phyloP scores from a whole-genome alignment of 2,888 invertebrate species.

The Cosmopolites sordidus region DNA sequence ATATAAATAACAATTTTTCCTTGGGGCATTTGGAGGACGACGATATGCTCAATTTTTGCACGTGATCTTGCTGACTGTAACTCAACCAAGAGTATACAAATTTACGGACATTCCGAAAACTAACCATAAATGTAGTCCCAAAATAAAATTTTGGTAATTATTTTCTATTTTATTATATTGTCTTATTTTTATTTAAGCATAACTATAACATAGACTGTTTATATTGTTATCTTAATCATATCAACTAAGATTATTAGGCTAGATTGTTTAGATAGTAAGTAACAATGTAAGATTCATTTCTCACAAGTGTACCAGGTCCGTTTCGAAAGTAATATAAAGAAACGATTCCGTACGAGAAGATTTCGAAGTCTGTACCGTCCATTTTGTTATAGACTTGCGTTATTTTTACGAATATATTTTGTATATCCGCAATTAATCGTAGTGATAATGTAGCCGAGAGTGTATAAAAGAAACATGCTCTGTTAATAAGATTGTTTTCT shows the following conservation, averaged over 20 bases:
- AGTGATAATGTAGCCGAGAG: background rate
- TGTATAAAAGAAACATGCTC: background rate
- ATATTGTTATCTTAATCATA: constrained; percentile 1
- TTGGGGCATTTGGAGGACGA: background rate
- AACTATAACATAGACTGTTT: background rate
- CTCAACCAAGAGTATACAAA: too few species aligned
- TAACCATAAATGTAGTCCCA: too few species aligned
- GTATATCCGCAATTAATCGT: constrained; percentile 3
- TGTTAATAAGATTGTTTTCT: constrained; percentile 3
- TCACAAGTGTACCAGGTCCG: too few species aligned
- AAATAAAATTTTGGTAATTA: too few species aligned
- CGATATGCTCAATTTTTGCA: background rate
- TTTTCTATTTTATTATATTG: background rate
- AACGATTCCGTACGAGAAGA: too few species aligned
- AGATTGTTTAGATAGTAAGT: background rate
- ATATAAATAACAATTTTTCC: too few species aligned
- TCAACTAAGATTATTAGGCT: background rate
- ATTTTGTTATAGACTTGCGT: constrained; percentile 12
- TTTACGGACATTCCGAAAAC: too few species aligned
- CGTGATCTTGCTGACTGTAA: too few species aligned
- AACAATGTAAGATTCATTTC: background rate
- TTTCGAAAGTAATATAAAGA: too few species aligned
- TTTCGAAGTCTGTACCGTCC: constrained; percentile 10
- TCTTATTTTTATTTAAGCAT: too few species aligned
- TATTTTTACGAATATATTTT: constrained; percentile 1